These are phyloP conservation scores for Typhlichthys subterraneus DNA, from an alignment of 2,797 vertebrate species.

Conservation along the genomic window DNA sequence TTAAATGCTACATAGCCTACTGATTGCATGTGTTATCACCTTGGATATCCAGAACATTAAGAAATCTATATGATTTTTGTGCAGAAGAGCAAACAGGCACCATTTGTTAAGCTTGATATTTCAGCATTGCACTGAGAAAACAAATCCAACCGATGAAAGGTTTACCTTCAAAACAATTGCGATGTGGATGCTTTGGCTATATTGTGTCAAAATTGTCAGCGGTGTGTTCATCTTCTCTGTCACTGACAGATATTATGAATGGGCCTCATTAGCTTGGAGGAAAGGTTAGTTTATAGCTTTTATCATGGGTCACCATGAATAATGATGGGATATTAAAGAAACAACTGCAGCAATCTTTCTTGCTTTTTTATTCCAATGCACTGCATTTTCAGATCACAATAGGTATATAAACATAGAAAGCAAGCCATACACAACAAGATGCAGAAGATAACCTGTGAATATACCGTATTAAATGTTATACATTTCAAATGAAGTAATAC, in stretches of 20 bases:
- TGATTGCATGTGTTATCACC: constrained; percentile 24
- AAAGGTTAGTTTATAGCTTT: neutral
- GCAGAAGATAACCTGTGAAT: too few species aligned
- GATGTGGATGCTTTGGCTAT: too few species aligned
- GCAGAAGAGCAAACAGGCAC: neutral
- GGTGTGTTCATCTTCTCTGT: neutral
- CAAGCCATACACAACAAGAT: too few species aligned
- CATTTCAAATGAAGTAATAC: too few species aligned
- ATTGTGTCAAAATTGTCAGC: neutral
- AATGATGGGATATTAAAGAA: neutral
- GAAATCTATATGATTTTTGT: neutral
- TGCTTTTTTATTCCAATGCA: neutral
- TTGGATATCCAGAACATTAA: neutral
- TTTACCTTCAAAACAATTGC: too few species aligned
- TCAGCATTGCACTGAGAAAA: too few species aligned
- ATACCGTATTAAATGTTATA: too few species aligned
- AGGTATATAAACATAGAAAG: too few species aligned
- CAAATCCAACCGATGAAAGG: too few species aligned
- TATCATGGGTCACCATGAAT: neutral
- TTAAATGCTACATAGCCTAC: constrained; percentile 22
- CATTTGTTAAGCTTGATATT: too few species aligned
- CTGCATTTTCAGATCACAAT: neutral
- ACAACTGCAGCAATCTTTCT: neutral
- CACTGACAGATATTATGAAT: neutral
- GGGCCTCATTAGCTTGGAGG: neutral